phyloP scores from a whole-genome alignment of 2,797 vertebrate genomes.

The Gymnoscopelus microlampas region DNA sequence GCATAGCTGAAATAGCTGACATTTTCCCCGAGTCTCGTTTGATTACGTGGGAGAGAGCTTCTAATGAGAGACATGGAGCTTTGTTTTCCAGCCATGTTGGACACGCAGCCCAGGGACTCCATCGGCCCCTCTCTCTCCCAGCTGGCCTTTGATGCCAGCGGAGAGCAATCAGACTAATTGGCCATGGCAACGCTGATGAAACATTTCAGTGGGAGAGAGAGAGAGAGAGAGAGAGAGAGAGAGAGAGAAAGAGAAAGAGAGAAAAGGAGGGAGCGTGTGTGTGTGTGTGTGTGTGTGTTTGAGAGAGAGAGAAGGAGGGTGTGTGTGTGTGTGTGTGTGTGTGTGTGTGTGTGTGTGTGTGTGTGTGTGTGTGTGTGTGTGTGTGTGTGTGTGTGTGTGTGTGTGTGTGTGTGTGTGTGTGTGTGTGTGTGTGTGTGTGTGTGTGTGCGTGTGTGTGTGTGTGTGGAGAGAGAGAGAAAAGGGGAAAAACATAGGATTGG shows the following conservation, averaged over 20 bases:
- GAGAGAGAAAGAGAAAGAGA: slow-evolving; percentile 1
- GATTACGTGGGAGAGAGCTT: slow-evolving; percentile 71
- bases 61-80: slow-evolving; percentile 77
- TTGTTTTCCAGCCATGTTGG: slow-evolving; percentile 72
- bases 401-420: too few species aligned
- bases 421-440: too few species aligned
- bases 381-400: too few species aligned
- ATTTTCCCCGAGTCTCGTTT: slow-evolving; percentile 72
- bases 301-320: too few species aligned
- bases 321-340: too few species aligned
- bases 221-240: slow-evolving; percentile 6
- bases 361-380: too few species aligned
- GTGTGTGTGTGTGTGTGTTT: too few species aligned
- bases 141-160: slow-evolving; percentile 79
- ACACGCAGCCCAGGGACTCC: slow-evolving; percentile 61
- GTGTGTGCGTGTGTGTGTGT: too few species aligned
- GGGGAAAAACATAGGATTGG: slow-evolving; percentile 77
- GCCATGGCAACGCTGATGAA: slow-evolving; percentile 83
- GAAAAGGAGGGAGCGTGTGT: too few species aligned
- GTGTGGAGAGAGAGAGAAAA: not conserved
- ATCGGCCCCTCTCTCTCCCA: slow-evolving; percentile 59
- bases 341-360: too few species aligned
- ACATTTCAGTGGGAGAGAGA: slow-evolving; percentile 70
- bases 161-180: slow-evolving; percentile 85
- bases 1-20: slow-evolving; percentile 76